These are phyloP conservation scores for Papilio protenor DNA, from an alignment of 2,888 invertebrate species.

Conservation along the genomic window DNA sequence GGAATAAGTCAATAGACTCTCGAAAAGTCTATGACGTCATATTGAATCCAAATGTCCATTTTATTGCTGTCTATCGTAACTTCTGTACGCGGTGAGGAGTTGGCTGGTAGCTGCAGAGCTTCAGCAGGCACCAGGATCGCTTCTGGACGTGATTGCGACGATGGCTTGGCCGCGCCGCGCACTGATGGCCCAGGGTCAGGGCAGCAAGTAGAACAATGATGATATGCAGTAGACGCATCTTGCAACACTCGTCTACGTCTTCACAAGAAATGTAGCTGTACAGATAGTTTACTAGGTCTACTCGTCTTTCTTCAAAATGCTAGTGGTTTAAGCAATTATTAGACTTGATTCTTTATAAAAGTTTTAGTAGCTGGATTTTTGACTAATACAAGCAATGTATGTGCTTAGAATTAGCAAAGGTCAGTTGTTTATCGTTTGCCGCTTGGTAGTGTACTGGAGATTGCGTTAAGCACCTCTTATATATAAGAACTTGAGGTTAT, in stretches of 20 bases:
- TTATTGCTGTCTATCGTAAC: constrained; percentile 35
- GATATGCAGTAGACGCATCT: constrained; percentile 69
- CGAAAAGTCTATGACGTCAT: constrained; percentile 5
- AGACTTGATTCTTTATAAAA: not conserved
- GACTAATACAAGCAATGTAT: constrained; percentile 26
- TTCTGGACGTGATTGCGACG: constrained; percentile 57
- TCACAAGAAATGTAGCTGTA: not conserved
- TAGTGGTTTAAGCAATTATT: not conserved
- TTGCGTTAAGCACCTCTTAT: constrained; percentile 59
- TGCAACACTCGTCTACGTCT: constrained; percentile 34
- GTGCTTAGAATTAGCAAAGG: constrained; percentile 46
- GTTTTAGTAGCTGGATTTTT: not conserved
- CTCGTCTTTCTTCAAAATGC: not conserved
- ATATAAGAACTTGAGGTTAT: constrained; percentile 75
- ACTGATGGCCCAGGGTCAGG: constrained; percentile 56
- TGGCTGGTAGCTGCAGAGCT: constrained; percentile 67
- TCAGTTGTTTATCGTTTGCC: constrained; percentile 57
- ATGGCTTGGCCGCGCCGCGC: constrained; percentile 58
- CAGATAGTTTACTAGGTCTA: not conserved
- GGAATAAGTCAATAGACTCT: constrained; percentile 52
- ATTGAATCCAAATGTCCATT: constrained; percentile 14
- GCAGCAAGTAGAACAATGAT: constrained; percentile 58
- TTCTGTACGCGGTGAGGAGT: constrained; percentile 54
- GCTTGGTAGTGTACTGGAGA: constrained; percentile 68
- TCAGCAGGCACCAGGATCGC: constrained; percentile 67